Evolutionary conservation across 2,113 vertebrate species (phyloP).

Genomic region (Oenanthe oenanthe): DNA sequence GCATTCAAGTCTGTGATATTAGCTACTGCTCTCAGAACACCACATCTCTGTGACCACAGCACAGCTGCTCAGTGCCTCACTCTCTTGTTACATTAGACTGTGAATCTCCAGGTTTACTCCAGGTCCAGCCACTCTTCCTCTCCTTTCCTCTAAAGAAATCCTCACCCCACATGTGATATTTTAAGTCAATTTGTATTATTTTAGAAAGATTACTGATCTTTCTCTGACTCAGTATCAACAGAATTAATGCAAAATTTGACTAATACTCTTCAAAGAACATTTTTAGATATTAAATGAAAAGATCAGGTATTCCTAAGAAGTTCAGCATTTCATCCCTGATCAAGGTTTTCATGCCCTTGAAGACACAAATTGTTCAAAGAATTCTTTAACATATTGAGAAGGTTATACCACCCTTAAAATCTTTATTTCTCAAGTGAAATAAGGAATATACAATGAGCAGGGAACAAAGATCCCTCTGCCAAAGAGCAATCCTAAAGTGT

Average conservation of each 20-base stretch:
- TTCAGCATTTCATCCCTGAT: background rate
- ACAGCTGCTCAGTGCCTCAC: background rate
- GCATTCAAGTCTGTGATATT: rapidly evolving
- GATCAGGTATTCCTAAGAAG: background rate
- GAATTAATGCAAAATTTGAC: background rate
- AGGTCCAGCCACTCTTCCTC: background rate
- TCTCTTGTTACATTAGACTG: background rate
- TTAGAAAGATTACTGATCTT: background rate
- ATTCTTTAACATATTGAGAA: background rate
- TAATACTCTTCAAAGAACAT: background rate
- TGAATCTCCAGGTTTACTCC: background rate
- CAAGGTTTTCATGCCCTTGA: background rate
- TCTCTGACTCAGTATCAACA: background rate
- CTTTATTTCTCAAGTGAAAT: background rate
- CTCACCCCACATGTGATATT: background rate
- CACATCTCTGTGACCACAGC: background rate
- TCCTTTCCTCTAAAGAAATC: background rate
- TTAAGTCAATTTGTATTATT: background rate
- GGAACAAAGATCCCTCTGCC: background rate
- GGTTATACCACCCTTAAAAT: background rate
- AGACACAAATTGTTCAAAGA: background rate
- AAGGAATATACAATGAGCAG: background rate
- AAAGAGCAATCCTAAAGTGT: background rate
- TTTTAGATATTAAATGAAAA: background rate
- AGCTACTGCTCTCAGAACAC: background rate